Percentiles rank a stretch among this genome's conserved stretches.
Evolutionary conservation across 2,113 vertebrate genomes (phyloP).

Genomic region (Tenrec ecaudatus): DNA sequence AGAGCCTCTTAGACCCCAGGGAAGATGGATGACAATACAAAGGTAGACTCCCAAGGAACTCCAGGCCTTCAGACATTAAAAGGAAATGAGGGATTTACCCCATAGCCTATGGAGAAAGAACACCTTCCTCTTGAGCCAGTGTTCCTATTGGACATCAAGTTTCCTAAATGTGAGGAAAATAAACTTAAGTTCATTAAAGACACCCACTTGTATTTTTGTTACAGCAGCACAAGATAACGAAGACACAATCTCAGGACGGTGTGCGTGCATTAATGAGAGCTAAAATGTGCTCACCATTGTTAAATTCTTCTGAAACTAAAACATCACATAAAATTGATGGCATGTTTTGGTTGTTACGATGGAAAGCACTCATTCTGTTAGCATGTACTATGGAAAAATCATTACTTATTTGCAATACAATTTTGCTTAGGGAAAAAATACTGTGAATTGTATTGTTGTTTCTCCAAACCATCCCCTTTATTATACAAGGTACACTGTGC

Average conservation of each 20-base stretch:
- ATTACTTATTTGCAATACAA: neutral
- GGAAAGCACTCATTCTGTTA: neutral
- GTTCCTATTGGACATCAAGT: no score
- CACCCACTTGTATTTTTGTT: no score
- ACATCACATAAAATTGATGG: neutral
- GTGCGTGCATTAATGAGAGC: neutral
- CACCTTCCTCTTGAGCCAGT: no score
- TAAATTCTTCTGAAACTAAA: neutral
- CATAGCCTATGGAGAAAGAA: no score
- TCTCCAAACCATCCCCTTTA: neutral
- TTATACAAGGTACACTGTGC: neutral
- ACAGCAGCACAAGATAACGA: no score
- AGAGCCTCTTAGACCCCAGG: no score
- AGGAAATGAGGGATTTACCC: no score
- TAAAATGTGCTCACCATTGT: neutral
- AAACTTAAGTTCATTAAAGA: no score
- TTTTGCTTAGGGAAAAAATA: neutral
- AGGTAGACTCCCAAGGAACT: no score
- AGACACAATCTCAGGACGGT: neutral
- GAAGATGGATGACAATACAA: no score
- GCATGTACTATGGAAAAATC: neutral
- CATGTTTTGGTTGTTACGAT: neutral
- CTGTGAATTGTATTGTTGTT: neutral
- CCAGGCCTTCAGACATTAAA: no score
- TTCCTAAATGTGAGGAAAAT: no score